Evolutionary conservation across 2,113 vertebrate species (phyloP).

Genomic region (Gadus macrocephalus): DNA sequence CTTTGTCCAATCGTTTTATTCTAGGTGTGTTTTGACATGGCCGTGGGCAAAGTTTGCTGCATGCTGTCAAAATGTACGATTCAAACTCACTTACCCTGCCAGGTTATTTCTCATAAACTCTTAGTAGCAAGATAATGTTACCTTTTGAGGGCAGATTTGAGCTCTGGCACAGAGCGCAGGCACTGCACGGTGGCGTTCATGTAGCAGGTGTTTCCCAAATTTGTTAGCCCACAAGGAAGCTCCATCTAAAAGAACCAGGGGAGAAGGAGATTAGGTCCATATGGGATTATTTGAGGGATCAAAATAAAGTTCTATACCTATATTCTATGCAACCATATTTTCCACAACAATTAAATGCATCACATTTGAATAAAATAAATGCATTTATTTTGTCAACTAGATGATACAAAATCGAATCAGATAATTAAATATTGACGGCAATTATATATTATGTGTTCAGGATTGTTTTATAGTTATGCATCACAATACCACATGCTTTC

Average conservation of each 20-base stretch:
- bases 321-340: too few relatives aligned
- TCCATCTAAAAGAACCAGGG: constrained; percentile 82
- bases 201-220: constrained; percentile 98
- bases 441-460: too few relatives aligned
- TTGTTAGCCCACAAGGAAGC: constrained; percentile 93
- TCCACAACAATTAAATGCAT: too few relatives aligned
- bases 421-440: too few relatives aligned
- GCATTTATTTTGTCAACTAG: too few relatives aligned
- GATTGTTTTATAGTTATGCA: too few relatives aligned
- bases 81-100: background rate
- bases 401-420: too few relatives aligned
- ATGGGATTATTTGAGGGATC: too few relatives aligned
- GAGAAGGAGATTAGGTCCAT: background rate
- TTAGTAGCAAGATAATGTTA: constrained; percentile 39
- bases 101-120: background rate
- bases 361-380: too few relatives aligned
- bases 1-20: background rate
- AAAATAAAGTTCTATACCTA: too few relatives aligned
- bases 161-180: constrained; percentile 96
- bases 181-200: constrained; percentile 99
- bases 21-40: background rate
- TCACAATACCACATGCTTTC: too few relatives aligned
- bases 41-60: too few relatives aligned
- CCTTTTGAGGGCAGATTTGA: constrained; percentile 91
- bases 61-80: background rate